Evolutionary conservation across 2,797 vertebrate species (phyloP), one percentile per base, ranked within the genome.

Genomic region (Myripristis jacobus): DNA sequence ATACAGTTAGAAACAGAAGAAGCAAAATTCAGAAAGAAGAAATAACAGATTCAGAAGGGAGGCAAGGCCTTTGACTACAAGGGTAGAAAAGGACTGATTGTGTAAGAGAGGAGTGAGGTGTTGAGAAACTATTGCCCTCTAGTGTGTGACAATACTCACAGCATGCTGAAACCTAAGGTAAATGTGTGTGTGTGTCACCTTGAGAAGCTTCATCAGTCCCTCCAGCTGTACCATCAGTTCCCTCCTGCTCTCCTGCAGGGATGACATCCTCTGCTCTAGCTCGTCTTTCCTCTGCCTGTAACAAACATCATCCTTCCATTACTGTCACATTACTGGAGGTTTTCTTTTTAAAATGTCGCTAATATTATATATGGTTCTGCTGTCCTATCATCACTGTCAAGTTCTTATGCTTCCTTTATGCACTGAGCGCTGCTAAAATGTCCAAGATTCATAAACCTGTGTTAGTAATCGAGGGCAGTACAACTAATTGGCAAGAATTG

Each of bases 201-300:
- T 98, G 64, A 98, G 95, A 64, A 98, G 94, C 83, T 97, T 98
- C 97, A 98, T 98, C 46, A 98, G 94, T 70, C 96, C 96, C 75
- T 98, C 97, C 13, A 98, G 95, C 88, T 98, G 97, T 0, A 98
- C 96, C 97, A 98, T 98, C 91, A 98, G 94, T 18, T 98, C 97
- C 31, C 97, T 90, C 10, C 97, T 88, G 94, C 97, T 98, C 81
- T 98, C 97, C 72, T 98, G 97, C 27, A 98, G 93, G 0, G 96
- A 95, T 0, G 97, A 98, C 97, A 98, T 98, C 75, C 97, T 94
- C 91, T 98, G 96, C 59, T 98, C 97, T 88, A 98, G 82, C 70
- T 98, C 97, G 43, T 98, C 97, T 87, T 98, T 98, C 75, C 96
- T 94, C 83, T 98, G 97, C 78, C 97, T 98, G 89, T 34, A 81